Percentiles rank a stretch among this genome's conserved stretches.
Evolutionary conservation across 2,797 vertebrate genomes (phyloP).

Genomic region (Scleropages formosus): DNA sequence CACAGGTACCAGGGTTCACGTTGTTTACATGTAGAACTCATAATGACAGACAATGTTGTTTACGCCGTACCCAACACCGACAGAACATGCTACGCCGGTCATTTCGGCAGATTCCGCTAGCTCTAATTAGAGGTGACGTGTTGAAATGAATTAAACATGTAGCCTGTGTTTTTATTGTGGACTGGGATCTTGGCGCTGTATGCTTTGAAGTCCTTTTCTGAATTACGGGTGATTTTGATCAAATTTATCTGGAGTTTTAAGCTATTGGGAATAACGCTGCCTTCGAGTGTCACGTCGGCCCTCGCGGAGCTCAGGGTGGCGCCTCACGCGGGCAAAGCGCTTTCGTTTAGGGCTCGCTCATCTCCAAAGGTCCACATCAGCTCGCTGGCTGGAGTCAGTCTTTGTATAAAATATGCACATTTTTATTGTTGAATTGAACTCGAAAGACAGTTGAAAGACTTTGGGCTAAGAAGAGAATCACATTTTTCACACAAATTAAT

Average conservation of each 20-base stretch:
- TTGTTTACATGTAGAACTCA: no score
- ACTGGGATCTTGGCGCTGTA: slow-evolving; percentile 43
- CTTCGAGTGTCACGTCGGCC: slow-evolving; percentile 19
- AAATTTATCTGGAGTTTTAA: slow-evolving; percentile 56
- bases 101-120: no score
- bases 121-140: slow-evolving; percentile 57
- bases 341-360: slow-evolving; percentile 61
- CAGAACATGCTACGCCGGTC: no score
- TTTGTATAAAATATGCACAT: slow-evolving; percentile 42
- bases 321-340: slow-evolving; percentile 47
- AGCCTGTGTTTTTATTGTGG: slow-evolving; percentile 47
- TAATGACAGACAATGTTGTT: no score
- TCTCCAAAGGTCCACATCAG: slow-evolving; percentile 60
- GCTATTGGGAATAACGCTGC: slow-evolving; percentile 44
- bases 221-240: slow-evolving; percentile 43
- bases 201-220: slow-evolving; percentile 42
- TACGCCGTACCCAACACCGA: no score
- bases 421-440: slow-evolving; percentile 52
- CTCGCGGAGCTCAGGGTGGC: slow-evolving; percentile 43
- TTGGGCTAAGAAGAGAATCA: slow-evolving; percentile 24
- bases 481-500: slow-evolving; percentile 14
- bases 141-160: slow-evolving; percentile 56
- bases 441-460: slow-evolving; percentile 29
- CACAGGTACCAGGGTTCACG: no score
- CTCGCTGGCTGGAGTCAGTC: slow-evolving; percentile 54